Evolutionary conservation across 2,888 invertebrate species (phyloP).

Genomic region (Trichogramma evanescens): DNA sequence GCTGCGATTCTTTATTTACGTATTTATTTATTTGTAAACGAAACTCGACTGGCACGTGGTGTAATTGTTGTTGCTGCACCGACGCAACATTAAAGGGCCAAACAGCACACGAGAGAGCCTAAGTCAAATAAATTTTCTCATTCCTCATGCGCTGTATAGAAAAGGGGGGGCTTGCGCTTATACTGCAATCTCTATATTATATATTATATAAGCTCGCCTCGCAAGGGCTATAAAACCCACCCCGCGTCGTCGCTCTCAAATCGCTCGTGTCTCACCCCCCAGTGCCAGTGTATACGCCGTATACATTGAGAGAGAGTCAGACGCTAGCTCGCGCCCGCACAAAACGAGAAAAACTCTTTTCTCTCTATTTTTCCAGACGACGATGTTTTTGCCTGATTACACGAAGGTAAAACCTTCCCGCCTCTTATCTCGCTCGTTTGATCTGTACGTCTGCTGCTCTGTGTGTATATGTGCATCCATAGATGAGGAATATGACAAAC

Average conservation of each 20-base stretch:
- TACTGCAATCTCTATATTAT: too few species aligned
- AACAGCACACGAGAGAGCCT: not conserved
- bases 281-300: too few species aligned
- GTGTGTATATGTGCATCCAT: too few species aligned
- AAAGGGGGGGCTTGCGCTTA: not conserved
- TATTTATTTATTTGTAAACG: too few species aligned
- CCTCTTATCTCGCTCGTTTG: constrained; percentile 19
- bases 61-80: too few species aligned
- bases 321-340: too few species aligned
- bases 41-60: too few species aligned
- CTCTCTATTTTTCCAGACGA: not conserved
- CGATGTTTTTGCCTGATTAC: constrained; percentile 21
- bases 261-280: not conserved
- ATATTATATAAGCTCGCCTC: not conserved
- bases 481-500: too few species aligned
- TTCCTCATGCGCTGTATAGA: constrained; percentile 1
- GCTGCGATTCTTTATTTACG: too few species aligned
- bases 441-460: constrained; percentile 1
- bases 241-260: not conserved
- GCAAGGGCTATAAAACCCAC: not conserved
- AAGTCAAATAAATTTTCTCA: constrained; percentile 5
- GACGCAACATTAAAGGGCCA: not conserved
- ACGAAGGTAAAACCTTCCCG: constrained; percentile 9
- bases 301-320: too few species aligned
- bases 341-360: not conserved